These are phyloP conservation scores for Falco rusticolus DNA, from an alignment of 2,797 vertebrate species.

Conservation along the genomic window DNA sequence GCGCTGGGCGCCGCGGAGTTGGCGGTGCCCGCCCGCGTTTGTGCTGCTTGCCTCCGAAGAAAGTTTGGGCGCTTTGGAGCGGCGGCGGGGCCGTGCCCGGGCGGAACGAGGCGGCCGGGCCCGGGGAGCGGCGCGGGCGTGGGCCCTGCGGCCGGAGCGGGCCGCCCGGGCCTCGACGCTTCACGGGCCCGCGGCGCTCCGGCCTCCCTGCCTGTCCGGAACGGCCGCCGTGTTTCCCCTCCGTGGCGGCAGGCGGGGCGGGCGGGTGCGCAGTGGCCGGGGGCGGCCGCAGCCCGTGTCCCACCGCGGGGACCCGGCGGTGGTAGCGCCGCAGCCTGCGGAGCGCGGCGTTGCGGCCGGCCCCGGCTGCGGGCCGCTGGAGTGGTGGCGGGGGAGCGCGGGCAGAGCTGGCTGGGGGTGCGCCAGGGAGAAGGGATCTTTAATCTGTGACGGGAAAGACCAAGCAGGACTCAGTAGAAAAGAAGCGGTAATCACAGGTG, in stretches of 20 bases:
- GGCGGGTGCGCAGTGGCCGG: too few relatives aligned
- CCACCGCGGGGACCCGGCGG: accelerated
- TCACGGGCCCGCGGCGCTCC: not conserved
- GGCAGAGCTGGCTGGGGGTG: accelerated
- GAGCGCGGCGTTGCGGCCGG: accelerated
- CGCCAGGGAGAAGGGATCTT: not conserved
- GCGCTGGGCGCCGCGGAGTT: not conserved
- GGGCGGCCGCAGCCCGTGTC: too few relatives aligned
- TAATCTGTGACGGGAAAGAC: not conserved
- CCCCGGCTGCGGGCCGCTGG: not conserved
- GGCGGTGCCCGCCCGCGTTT: not conserved
- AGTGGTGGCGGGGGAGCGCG: accelerated
- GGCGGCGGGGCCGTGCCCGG: not conserved
- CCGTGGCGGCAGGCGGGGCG: not conserved
- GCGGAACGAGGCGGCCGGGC: not conserved
- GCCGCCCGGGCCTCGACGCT: not conserved
- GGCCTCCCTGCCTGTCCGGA: not conserved
- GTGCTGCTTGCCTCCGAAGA: too few relatives aligned
- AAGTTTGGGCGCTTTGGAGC: not conserved
- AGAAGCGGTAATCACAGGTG: accelerated
- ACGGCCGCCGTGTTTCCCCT: not conserved
- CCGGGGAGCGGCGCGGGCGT: not conserved
- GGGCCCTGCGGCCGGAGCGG: not conserved
- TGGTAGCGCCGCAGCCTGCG: not conserved
- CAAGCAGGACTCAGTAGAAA: not conserved